Conservation (phyloP, 2,113 vertebrate genomes). For the Peromyscus maniculatus region DNA sequence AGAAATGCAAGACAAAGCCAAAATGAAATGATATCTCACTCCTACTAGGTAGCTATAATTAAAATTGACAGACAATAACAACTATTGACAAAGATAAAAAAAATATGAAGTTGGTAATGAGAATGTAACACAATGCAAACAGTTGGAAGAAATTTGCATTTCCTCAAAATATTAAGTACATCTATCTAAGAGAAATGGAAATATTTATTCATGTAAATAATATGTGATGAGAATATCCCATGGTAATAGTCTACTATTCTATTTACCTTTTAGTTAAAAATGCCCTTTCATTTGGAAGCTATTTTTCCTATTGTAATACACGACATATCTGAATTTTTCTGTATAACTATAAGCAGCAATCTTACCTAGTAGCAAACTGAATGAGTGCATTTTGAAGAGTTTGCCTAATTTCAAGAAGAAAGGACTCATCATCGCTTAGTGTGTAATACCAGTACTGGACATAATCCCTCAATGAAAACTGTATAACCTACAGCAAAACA, state of each 20-base stretch:
- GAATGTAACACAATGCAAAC: neutral
- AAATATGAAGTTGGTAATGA: neutral
- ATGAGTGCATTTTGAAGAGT: slow-evolving; percentile 97
- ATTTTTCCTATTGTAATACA: slow-evolving; percentile 1
- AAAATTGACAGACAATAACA: neutral
- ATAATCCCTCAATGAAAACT: slow-evolving; percentile 98
- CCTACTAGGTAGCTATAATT: neutral
- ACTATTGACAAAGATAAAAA: neutral
- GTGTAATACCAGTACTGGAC: slow-evolving; percentile 99
- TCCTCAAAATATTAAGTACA: slow-evolving; percentile 28
- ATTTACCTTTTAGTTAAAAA: slow-evolving; percentile 67
- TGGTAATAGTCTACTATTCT: neutral
- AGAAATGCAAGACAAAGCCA: neutral
- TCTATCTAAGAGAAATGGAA: slow-evolving; percentile 10
- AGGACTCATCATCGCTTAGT: slow-evolving; percentile 97
- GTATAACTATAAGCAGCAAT: slow-evolving; percentile 52
- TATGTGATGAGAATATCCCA: neutral
- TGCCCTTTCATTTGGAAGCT: neutral
- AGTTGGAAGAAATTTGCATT: neutral
- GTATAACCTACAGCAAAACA: slow-evolving; percentile 92
- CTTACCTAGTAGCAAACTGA: slow-evolving; percentile 97
- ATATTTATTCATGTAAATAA: neutral
- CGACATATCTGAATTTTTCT: neutral
- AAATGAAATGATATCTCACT: neutral
- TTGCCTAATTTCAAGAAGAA: slow-evolving; percentile 98